Conservation (phyloP, 53 echinoderm and acorn worm species). For the Astropecten irregularis region DNA sequence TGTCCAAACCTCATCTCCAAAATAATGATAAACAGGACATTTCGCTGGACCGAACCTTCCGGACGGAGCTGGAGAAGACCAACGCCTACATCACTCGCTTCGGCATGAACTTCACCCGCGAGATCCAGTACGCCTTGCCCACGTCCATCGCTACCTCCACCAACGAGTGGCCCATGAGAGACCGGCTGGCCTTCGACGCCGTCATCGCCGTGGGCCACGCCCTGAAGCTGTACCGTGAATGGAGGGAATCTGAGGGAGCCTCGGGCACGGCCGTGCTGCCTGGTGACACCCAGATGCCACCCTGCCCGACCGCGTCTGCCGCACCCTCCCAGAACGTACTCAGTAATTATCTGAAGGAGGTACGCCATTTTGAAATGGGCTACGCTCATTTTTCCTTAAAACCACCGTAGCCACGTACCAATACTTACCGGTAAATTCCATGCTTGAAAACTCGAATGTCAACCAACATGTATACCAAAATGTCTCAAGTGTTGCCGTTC, state of each 20-base stretch:
- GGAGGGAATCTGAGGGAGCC: conserved; percentile 28
- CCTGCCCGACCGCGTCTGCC: conserved; percentile 81
- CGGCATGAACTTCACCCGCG: conserved; percentile 93
- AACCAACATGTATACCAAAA: too few relatives aligned
- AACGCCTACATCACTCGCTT: conserved; percentile 94
- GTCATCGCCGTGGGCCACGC: conserved; percentile 90
- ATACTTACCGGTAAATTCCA: too few relatives aligned
- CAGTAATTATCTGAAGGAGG: conserved; percentile 59
- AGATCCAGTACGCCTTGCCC: conserved; percentile 83
- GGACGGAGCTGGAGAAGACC: conserved; percentile 73
- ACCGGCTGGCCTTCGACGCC: conserved; percentile 83
- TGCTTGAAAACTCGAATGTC: too few relatives aligned
- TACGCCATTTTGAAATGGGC: too few relatives aligned
- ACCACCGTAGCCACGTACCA: too few relatives aligned
- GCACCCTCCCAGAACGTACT: conserved; percentile 67
- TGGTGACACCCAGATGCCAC: conserved; percentile 90
- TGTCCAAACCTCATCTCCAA: too few relatives aligned
- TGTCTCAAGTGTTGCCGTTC: too few relatives aligned
- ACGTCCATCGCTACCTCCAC: conserved; percentile 64
- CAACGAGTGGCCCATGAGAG: conserved; percentile 70
- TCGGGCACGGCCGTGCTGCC: conserved; percentile 80
- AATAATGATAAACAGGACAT: too few relatives aligned
- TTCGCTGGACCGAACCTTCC: conserved; percentile 55
- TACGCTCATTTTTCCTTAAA: too few relatives aligned
- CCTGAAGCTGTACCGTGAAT: conserved; percentile 68